phyloP scores from a whole-genome alignment of 2,797 vertebrate genomes.

The Lepilemur ruficaudatus region DNA sequence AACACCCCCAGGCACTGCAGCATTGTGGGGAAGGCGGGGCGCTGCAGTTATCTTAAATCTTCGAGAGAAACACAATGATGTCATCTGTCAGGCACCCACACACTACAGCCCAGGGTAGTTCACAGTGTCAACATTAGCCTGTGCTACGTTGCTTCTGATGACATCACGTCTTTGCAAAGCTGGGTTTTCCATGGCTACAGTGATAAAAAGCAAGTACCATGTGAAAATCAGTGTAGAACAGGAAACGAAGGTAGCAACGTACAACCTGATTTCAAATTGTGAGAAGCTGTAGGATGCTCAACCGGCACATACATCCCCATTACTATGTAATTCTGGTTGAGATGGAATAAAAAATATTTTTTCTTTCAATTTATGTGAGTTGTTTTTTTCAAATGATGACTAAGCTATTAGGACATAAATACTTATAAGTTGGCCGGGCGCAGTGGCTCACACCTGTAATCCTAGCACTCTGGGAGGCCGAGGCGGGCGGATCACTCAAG shows the following conservation, averaged over 20 bases:
- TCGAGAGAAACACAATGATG: neutral
- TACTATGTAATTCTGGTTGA: neutral
- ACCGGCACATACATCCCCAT: neutral
- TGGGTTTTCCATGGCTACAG: neutral
- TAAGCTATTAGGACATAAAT: neutral
- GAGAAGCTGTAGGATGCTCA: neutral
- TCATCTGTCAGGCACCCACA: neutral
- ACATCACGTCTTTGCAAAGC: neutral
- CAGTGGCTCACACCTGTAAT: too few species aligned
- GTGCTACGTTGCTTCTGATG: neutral
- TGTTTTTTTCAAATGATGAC: conserved; percentile 5
- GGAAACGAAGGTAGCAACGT: neutral
- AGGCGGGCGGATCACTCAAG: too few species aligned
- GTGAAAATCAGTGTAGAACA: neutral
- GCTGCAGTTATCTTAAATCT: neutral
- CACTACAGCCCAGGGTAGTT: neutral
- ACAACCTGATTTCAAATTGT: neutral
- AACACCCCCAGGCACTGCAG: neutral
- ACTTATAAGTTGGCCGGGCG: neutral
- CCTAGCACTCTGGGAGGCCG: too few species aligned
- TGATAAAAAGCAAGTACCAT: neutral
- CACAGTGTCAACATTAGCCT: neutral
- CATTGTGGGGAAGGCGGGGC: rapidly evolving
- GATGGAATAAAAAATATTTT: neutral
- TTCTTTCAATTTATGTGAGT: neutral